Conservation (phyloP, 2,113 vertebrate genomes). For the Gavialis gangeticus region DNA sequence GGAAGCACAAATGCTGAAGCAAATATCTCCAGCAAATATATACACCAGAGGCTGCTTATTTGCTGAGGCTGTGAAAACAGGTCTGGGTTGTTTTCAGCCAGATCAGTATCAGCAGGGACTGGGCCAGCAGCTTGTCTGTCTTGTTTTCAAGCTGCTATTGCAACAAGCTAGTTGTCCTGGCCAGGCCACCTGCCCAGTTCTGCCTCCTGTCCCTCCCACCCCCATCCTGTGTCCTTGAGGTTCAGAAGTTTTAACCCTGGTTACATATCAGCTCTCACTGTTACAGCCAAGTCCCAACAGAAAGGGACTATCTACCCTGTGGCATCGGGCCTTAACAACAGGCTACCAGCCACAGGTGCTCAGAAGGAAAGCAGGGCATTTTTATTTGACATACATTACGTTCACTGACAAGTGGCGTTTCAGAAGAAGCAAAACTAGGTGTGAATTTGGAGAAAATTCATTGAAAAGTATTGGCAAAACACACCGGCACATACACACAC, state of each 20-base stretch:
- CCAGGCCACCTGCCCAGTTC: slow-evolving; percentile 20
- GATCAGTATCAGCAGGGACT: fast-evolving
- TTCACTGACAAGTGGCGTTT: background rate
- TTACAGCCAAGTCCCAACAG: background rate
- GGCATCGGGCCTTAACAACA: background rate
- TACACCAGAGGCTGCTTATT: background rate
- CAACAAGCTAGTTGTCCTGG: background rate
- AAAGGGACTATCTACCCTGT: background rate
- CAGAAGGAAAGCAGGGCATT: background rate
- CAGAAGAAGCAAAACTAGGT: no score
- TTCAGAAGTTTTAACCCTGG: fast-evolving
- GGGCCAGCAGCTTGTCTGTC: fast-evolving
- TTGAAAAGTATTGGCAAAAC: no score
- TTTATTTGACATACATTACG: background rate
- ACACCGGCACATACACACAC: no score
- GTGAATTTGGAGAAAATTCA: no score
- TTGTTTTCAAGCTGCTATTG: fast-evolving
- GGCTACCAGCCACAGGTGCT: background rate
- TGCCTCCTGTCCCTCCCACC: background rate
- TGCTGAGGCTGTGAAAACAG: background rate
- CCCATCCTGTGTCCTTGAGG: background rate
- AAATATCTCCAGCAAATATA: background rate
- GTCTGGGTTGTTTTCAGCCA: background rate
- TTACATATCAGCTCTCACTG: background rate
- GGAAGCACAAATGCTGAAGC: background rate